phyloP scores from a whole-genome alignment of 1,140 invertebrate species.

The Lerema accius region DNA sequence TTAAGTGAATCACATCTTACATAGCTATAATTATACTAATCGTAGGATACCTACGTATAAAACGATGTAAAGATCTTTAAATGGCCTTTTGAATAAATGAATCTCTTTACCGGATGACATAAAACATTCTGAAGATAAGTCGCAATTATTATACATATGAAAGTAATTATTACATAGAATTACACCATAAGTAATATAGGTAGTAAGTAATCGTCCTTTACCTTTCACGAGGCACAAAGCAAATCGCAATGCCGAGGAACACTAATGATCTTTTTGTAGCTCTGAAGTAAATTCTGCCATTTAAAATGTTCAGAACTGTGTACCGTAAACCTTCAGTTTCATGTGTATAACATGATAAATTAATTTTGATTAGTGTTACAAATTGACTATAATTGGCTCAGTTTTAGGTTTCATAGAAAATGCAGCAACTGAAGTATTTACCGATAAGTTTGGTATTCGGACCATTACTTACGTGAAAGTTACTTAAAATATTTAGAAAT shows the following conservation, averaged over 20 bases:
- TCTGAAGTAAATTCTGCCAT: neutral
- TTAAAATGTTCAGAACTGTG: neutral
- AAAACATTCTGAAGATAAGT: neutral
- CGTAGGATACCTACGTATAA: no score
- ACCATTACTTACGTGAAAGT: slow-evolving; percentile 40
- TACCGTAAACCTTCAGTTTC: neutral
- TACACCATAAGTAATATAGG: no score
- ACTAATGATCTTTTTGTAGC: neutral
- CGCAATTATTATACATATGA: no score
- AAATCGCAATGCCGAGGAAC: neutral
- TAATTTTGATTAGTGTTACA: slow-evolving; percentile 21
- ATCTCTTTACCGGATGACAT: neutral
- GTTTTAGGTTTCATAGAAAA: slow-evolving; percentile 9
- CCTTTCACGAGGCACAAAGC: no score
- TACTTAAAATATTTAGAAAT: slow-evolving; percentile 46
- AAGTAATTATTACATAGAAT: no score
- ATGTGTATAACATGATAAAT: no score
- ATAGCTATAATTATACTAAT: no score
- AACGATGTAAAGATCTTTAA: neutral
- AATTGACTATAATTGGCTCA: slow-evolving; percentile 16
- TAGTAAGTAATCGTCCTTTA: no score
- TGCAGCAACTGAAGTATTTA: slow-evolving; percentile 1
- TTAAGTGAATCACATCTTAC: no score
- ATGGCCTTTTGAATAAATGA: neutral
- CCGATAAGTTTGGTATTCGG: slow-evolving; percentile 16